A percentile compares a stretch with the other conserved stretches of the same genome.
Evolutionary conservation across 2,888 invertebrate genomes (phyloP).

Genomic region (Cataglyphis livida): DNA sequence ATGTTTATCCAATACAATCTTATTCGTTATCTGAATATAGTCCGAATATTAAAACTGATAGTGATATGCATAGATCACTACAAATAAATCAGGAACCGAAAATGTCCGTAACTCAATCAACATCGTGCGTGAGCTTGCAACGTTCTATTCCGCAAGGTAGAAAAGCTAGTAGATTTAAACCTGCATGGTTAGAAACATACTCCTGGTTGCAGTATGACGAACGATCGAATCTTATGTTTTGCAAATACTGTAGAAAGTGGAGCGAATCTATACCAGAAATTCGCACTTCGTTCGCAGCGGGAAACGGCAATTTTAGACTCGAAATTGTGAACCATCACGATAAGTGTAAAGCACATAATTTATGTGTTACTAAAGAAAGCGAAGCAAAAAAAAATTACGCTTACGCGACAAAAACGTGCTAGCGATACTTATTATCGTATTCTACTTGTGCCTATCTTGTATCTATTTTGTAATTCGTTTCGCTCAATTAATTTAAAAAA

Average conservation of each 20-base stretch:
- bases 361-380: constrained; percentile 88
- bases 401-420: constrained; percentile 62
- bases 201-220: constrained; percentile 92
- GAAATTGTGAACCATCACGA: constrained; percentile 93
- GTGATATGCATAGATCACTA: constrained; percentile 53
- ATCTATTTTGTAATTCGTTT: constrained; percentile 37
- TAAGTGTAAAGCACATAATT: constrained; percentile 91
- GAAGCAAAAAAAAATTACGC: constrained; percentile 60
- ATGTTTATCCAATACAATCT: constrained; percentile 28
- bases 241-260: constrained; percentile 91
- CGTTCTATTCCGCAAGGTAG: constrained; percentile 75
- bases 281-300: constrained; percentile 92
- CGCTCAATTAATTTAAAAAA: constrained; percentile 43
- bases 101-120: constrained; percentile 82
- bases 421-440: constrained; percentile 15
- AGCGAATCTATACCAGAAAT: constrained; percentile 90
- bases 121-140: constrained; percentile 67
- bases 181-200: constrained; percentile 90
- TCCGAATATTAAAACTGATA: constrained; percentile 47
- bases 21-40: constrained; percentile 54
- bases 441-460: not conserved
- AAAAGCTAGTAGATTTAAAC: constrained; percentile 90
- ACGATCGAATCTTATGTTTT: constrained; percentile 90
- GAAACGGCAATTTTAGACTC: constrained; percentile 91
- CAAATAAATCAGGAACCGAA: constrained; percentile 74